Base-by-base conservation (phyloP, 2,888 invertebrate genomes). In the Drosophila crucigera region DNA sequence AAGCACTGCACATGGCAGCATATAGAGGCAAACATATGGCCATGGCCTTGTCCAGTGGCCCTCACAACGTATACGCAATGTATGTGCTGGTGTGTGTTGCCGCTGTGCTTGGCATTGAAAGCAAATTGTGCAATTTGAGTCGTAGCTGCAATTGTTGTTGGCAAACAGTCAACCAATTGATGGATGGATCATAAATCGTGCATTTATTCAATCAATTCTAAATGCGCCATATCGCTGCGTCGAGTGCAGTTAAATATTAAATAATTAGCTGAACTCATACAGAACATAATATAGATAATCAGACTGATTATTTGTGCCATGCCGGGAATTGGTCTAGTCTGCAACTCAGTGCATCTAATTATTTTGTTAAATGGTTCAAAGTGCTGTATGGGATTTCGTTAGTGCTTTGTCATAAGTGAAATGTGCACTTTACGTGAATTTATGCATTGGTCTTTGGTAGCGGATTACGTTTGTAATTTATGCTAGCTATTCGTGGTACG, bases 1-100 rank as follows among this genome's bases (percentile, higher is more conserved):
- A 22, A 11, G 9, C 25, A 22, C 16, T n/a, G 11, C n/a, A 37
- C 30, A 35, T 30, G 11, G 11, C 43, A n/a, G 3, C 43, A 47
- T 22, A 47, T 47, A 47, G 22, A 22, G 16, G 55, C 25, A 39
- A 39, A 9, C 31, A 41, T 53, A 61, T 65, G 76, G 37, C 80
- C 76, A 65, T 75, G 69, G 68, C 78, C 82, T 62, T 81, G 68
- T 43, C 22, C 71, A 28, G n/a, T 31, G 37, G 67, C 61, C 81
- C 50, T 59, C 50, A 55, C 64, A 54, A 61, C 77, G 80, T 59
- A 68, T 75, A 65, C 80, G 75, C 52, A 79, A 77, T 74, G 31
- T 64, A 41, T 37, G 53, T 63, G 31, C 16, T n/a, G 30, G 7
- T 41, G 37, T 49, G 35, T 62, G 59, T 43, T 30, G 33, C 3